Conservation (phyloP, 1,140 invertebrate genomes). For the Drosophila carrolli region DNA sequence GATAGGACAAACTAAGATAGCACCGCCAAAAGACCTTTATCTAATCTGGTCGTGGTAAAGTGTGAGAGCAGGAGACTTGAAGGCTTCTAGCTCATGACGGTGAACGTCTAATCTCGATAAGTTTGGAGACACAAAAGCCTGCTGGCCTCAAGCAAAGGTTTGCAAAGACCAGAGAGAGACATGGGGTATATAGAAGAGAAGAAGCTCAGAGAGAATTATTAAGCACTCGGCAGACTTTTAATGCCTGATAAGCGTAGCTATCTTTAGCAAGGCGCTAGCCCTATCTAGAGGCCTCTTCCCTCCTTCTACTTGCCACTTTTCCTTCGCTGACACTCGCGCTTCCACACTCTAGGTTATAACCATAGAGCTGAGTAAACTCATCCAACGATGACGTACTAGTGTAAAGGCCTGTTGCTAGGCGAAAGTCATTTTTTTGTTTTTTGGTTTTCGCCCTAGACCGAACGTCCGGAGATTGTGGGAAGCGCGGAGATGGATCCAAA, state of each 20-base stretch:
- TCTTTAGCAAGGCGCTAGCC: constrained; percentile 55
- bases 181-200: constrained; percentile 9
- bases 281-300: constrained; percentile 32
- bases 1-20: constrained; percentile 6
- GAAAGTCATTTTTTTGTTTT: background rate
- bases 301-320: constrained; percentile 1
- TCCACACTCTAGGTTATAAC: constrained; percentile 45
- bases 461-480: constrained; percentile 2
- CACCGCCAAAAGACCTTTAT: constrained; percentile 7
- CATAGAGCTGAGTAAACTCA: constrained; percentile 46
- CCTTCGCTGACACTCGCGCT: constrained; percentile 1
- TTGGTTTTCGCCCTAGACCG: constrained; percentile 8
- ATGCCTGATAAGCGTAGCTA: constrained; percentile 67
- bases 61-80: background rate
- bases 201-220: constrained; percentile 32
- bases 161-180: constrained; percentile 13
- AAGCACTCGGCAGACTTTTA: constrained; percentile 72
- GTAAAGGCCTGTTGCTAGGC: constrained; percentile 45
- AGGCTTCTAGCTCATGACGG: constrained; percentile 27
- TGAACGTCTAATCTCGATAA: constrained; percentile 12
- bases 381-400: constrained; percentile 25
- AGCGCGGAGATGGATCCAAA: constrained; percentile 8
- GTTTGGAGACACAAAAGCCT: constrained; percentile 31
- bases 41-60: constrained; percentile 8
- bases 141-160: background rate